These are phyloP conservation scores for Callocephalon fimbriatum DNA, from an alignment of 2,113 vertebrate species.

Conservation along the genomic window DNA sequence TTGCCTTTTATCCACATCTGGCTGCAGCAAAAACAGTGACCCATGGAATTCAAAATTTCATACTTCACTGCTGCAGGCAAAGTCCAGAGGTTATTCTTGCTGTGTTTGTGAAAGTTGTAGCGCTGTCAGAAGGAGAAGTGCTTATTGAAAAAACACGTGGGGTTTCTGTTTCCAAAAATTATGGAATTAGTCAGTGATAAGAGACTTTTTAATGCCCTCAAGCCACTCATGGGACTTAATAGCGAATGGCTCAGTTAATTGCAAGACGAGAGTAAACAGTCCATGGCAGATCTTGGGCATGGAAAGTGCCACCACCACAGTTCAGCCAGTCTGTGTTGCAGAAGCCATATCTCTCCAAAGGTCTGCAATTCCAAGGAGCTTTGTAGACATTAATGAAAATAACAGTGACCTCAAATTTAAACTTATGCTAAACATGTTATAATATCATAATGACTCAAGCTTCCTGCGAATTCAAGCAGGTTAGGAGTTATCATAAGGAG, in stretches of 20 bases:
- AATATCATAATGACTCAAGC: neutral
- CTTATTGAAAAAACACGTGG: conserved; percentile 80
- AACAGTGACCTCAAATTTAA: neutral
- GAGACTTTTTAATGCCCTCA: conserved; percentile 37
- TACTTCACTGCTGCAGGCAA: conserved; percentile 71
- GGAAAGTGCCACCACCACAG: neutral
- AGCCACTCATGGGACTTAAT: neutral
- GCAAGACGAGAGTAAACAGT: neutral
- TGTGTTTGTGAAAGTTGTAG: conserved; percentile 77
- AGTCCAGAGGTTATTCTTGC: conserved; percentile 76
- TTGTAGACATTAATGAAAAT: neutral
- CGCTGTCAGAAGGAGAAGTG: conserved; percentile 74
- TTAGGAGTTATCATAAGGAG: neutral
- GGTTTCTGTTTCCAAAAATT: conserved; percentile 74
- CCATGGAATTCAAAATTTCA: conserved; percentile 84
- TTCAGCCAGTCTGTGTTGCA: neutral
- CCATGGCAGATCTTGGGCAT: neutral
- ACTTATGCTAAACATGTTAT: neutral
- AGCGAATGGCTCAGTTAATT: conserved; percentile 12
- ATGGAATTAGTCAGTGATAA: conserved; percentile 64
- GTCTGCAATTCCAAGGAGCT: neutral
- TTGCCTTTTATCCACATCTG: conserved; percentile 89
- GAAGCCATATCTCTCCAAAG: neutral
- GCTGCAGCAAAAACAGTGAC: conserved; percentile 84
- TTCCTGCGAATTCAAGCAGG: neutral